These are phyloP conservation scores for Paguma larvata DNA, from an alignment of 2,797 vertebrate genomes.

Conservation along the genomic window DNA sequence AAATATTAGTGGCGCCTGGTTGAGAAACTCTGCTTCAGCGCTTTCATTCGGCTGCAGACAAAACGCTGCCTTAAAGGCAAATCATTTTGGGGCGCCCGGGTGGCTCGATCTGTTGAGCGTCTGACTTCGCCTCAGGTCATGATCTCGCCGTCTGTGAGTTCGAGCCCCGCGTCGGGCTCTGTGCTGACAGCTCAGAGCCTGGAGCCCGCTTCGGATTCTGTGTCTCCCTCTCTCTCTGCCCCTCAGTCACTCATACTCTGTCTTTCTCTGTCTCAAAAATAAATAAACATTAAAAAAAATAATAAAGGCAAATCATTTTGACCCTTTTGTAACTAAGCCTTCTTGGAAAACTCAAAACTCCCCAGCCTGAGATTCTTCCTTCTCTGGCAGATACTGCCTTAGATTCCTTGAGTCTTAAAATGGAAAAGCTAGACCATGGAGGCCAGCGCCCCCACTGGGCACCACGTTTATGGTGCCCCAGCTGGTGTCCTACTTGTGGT, in stretches of 20 bases:
- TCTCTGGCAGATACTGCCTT: background rate
- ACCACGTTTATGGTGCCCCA: fast-evolving
- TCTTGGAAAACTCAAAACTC: background rate
- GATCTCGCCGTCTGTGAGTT: too few species aligned
- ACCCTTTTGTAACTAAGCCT: background rate
- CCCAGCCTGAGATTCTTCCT: background rate
- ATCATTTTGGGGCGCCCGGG: too few species aligned
- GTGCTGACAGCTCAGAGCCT: too few species aligned
- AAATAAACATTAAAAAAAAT: too few species aligned
- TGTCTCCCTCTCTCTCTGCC: too few species aligned
- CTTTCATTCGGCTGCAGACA: background rate
- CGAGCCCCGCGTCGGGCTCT: too few species aligned
- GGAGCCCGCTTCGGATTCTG: too few species aligned
- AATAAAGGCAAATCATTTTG: background rate
- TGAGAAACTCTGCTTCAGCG: background rate
- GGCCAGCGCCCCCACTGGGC: background rate
- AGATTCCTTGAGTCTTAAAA: background rate
- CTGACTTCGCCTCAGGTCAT: too few species aligned
- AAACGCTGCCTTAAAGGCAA: background rate
- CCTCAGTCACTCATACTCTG: too few species aligned
- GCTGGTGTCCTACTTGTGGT: too few species aligned
- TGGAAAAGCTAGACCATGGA: background rate
- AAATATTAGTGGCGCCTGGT: fast-evolving
- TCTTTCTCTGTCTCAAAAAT: too few species aligned
- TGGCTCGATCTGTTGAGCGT: too few species aligned